phyloP scores from a whole-genome alignment of 2,888 invertebrate genomes.

The Coelogynopora nodosa region DNA sequence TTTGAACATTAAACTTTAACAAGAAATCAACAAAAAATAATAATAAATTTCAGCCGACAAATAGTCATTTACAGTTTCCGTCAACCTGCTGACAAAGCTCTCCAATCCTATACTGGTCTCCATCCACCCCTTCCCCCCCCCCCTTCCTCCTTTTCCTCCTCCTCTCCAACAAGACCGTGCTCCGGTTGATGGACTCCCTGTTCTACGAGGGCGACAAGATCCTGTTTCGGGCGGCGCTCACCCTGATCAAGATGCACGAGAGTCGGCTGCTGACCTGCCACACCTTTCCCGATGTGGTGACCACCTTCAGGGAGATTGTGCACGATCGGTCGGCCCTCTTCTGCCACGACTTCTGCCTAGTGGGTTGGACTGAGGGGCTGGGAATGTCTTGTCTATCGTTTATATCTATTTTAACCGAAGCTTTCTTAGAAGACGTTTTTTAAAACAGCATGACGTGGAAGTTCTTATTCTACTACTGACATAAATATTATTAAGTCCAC shows the following conservation, averaged over 20 bases:
- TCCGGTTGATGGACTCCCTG: conserved; percentile 89
- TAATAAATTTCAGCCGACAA: no score
- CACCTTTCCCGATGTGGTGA: conserved; percentile 68
- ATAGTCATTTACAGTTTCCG: not conserved
- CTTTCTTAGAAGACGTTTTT: no score
- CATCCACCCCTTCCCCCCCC: not conserved
- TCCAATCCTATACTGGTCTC: not conserved
- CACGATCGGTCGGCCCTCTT: conserved; percentile 34
- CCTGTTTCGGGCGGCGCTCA: conserved; percentile 80
- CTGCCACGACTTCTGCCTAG: conserved; percentile 41
- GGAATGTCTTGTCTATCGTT: no score
- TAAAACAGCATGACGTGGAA: no score
- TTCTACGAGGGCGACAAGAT: conserved; percentile 91
- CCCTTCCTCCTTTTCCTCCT: not conserved
- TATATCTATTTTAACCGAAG: no score
- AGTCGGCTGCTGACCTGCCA: conserved; percentile 70
- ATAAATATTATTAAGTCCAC: no score
- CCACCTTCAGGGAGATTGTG: conserved; percentile 35
- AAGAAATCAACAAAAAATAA: no score
- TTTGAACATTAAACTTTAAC: no score
- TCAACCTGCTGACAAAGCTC: not conserved
- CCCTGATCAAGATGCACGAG: conserved; percentile 68
- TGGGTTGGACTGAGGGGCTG: no score
- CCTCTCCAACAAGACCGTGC: conserved; percentile 69
- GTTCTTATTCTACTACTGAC: no score